Percentiles rank a stretch among this genome's conserved stretches.
phyloP scores from a whole-genome alignment of 1,140 invertebrate species.

The Copidosoma floridanum region DNA sequence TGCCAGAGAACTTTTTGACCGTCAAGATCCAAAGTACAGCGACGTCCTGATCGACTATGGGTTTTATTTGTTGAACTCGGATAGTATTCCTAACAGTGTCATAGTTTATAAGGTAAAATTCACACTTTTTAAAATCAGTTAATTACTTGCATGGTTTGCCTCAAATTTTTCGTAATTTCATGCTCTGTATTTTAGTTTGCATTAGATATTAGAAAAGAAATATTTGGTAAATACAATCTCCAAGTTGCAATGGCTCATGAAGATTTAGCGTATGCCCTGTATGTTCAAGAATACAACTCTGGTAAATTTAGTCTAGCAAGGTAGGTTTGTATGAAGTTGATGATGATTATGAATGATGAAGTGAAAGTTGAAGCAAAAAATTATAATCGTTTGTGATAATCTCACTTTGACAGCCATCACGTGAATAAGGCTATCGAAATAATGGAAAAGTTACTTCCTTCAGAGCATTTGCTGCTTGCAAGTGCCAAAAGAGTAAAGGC shows the following conservation, averaged over 20 bases:
- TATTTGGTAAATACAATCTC: slow-evolving; percentile 83
- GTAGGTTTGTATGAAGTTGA: too few species aligned
- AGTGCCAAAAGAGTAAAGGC: slow-evolving; percentile 89
- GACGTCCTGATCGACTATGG: slow-evolving; percentile 84
- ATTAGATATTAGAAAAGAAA: slow-evolving; percentile 67
- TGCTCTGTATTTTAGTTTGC: slow-evolving; percentile 74
- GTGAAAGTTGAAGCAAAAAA: too few species aligned
- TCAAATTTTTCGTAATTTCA: slow-evolving; percentile 28
- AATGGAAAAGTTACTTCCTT: slow-evolving; percentile 74
- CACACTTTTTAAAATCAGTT: too few species aligned
- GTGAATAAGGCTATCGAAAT: slow-evolving; percentile 80
- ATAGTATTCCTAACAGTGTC: slow-evolving; percentile 78
- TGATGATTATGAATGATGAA: too few species aligned
- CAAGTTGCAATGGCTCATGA: slow-evolving; percentile 84
- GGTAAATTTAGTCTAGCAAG: slow-evolving; percentile 79
- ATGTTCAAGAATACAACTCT: slow-evolving; percentile 87
- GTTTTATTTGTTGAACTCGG: slow-evolving; percentile 87
- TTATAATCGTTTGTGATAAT: background rate
- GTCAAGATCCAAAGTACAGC: slow-evolving; percentile 75
- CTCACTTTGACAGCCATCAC: slow-evolving; percentile 64
- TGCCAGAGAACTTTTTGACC: slow-evolving; percentile 69
- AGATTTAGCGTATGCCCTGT: slow-evolving; percentile 88
- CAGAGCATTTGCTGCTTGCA: slow-evolving; percentile 79
- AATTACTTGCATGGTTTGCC: too few species aligned
- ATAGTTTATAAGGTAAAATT: slow-evolving; percentile 76